Conservation (phyloP, 2,113 vertebrate species). For the Ahaetulla prasina region DNA sequence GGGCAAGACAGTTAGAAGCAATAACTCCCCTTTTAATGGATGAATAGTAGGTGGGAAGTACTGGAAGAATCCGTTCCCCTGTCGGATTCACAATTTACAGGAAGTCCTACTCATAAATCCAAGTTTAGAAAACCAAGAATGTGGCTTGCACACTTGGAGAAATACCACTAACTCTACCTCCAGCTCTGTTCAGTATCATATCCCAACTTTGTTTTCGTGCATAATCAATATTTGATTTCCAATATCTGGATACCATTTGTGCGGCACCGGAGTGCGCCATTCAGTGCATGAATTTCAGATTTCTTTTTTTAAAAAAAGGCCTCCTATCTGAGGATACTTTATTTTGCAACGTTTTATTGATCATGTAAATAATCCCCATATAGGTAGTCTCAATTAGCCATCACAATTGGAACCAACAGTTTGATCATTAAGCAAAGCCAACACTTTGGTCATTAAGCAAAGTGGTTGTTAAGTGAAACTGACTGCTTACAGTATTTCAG, state of each 20-base stretch:
- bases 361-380: background rate
- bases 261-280: too few species aligned
- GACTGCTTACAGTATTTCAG: background rate
- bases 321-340: background rate
- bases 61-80: background rate
- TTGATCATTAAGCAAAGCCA: background rate
- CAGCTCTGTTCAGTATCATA: background rate
- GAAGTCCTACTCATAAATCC: background rate
- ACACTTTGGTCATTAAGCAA: background rate
- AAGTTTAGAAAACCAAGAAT: background rate
- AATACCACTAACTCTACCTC: background rate
- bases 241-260: background rate
- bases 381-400: background rate
- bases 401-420: background rate
- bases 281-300: background rate
- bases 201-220: background rate
- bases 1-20: background rate
- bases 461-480: background rate
- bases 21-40: background rate
- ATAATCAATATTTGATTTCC: too few species aligned
- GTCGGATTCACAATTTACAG: background rate
- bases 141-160: background rate
- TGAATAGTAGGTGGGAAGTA: background rate
- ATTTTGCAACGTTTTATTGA: background rate
- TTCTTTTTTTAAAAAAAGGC: background rate